These are phyloP conservation scores for Panzeria rudis DNA, from an alignment of 2,888 invertebrate genomes.

Conservation along the genomic window DNA sequence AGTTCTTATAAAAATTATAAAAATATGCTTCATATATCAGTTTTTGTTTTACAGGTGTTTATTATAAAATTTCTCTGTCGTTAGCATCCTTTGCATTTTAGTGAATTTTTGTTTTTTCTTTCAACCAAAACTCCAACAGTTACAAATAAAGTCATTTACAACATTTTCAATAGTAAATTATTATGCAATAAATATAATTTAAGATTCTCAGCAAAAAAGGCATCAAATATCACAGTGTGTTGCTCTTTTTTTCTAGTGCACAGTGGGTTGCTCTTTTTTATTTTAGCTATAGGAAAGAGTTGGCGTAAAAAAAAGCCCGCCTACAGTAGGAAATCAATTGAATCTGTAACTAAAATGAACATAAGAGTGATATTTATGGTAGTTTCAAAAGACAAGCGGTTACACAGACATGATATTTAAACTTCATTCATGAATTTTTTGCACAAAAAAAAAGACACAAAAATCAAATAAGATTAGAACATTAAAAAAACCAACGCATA, in stretches of 20 bases:
- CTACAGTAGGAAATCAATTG: slow-evolving; percentile 61
- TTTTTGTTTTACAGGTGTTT: slow-evolving; percentile 12
- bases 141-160: slow-evolving; percentile 62
- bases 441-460: slow-evolving; percentile 20
- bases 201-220: slow-evolving; percentile 17
- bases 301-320: slow-evolving; percentile 61
- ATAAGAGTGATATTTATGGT: slow-evolving; percentile 52
- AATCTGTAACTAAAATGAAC: slow-evolving; percentile 45
- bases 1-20: neutral
- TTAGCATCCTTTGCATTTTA: slow-evolving; percentile 10
- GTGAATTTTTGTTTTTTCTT: neutral
- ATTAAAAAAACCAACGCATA: slow-evolving; percentile 61
- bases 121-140: slow-evolving; percentile 2
- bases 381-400: slow-evolving; percentile 40
- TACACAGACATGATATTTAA: slow-evolving; percentile 56
- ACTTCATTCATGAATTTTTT: slow-evolving; percentile 67
- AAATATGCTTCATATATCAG: neutral
- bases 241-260: slow-evolving; percentile 37
- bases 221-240: slow-evolving; percentile 51
- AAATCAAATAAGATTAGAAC: slow-evolving; percentile 36
- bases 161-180: slow-evolving; percentile 61
- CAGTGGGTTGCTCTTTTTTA: slow-evolving; percentile 52
- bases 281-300: slow-evolving; percentile 28
- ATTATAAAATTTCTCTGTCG: neutral
- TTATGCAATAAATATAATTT: slow-evolving; percentile 64